phyloP scores from a whole-genome alignment of 2,113 vertebrate genomes.

The Ailurus styani region DNA sequence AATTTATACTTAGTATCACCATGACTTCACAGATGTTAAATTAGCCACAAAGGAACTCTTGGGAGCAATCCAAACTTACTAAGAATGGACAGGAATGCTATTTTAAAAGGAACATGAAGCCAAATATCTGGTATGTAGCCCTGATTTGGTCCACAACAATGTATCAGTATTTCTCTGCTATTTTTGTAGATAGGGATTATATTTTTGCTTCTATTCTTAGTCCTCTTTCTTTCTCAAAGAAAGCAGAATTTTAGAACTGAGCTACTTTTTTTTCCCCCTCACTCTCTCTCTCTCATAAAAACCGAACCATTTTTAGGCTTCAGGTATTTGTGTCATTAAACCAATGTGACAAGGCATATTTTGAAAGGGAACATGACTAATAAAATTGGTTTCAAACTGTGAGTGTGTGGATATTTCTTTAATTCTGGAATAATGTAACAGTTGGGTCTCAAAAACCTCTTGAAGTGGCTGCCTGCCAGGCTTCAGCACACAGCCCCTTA shows the following conservation, averaged over 20 bases:
- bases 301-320: neutral
- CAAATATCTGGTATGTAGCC: constrained; percentile 30
- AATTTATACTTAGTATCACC: constrained; percentile 46
- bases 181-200: constrained; percentile 47
- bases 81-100: constrained; percentile 33
- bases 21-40: constrained; percentile 61
- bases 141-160: constrained; percentile 23
- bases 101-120: constrained; percentile 48
- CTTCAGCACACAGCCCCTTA: neutral
- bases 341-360: constrained; percentile 20
- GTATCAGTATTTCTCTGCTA: neutral
- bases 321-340: constrained; percentile 38
- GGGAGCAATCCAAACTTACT: constrained; percentile 36
- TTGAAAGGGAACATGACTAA: constrained; percentile 12
- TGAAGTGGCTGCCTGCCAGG: constrained; percentile 15
- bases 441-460: neutral
- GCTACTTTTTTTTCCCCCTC: neutral
- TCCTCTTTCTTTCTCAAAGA: constrained; percentile 20
- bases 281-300: neutral
- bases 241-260: constrained; percentile 14
- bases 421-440: neutral
- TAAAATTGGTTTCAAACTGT: constrained; percentile 6
- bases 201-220: constrained; percentile 39
- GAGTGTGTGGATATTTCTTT: constrained; percentile 23
- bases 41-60: constrained; percentile 45